Conservation (phyloP, 92 coral and sea anemone species). For the Galaxea fascicularis region DNA sequence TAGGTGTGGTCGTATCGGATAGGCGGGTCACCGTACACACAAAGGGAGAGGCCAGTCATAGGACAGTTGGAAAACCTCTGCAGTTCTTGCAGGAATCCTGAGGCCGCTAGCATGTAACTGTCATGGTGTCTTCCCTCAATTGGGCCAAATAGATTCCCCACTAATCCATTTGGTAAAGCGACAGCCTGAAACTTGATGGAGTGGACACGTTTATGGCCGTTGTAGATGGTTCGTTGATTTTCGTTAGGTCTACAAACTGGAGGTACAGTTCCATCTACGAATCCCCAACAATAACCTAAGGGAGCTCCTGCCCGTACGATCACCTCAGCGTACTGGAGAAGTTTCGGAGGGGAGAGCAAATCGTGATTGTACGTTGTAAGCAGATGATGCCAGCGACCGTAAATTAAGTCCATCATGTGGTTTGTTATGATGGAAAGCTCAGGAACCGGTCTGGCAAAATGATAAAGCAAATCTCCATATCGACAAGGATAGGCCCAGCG, state of each 20-base stretch:
- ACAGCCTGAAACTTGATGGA: conserved; percentile 14
- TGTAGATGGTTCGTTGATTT: conserved; percentile 45
- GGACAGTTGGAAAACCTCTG: conserved; percentile 35
- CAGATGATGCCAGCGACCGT: conserved; percentile 63
- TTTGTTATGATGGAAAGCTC: conserved; percentile 66
- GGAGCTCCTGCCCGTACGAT: conserved; percentile 42
- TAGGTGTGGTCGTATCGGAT: conserved; percentile 10
- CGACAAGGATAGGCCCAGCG: conserved; percentile 60
- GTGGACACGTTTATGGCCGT: conserved; percentile 16
- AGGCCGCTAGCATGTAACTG: conserved; percentile 23
- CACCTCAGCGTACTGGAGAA: conserved; percentile 44
- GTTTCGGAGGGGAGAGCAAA: conserved; percentile 55
- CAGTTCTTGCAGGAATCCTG: conserved; percentile 23
- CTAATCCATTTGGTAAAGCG: conserved; percentile 26
- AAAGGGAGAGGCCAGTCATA: neutral
- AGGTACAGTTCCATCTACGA: conserved; percentile 47
- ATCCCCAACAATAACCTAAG: conserved; percentile 52
- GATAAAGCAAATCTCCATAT: conserved; percentile 47
- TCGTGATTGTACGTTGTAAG: conserved; percentile 62
- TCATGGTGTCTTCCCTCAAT: conserved; percentile 31
- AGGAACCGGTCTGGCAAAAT: conserved; percentile 69
- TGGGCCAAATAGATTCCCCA: conserved; percentile 31
- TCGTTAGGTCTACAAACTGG: conserved; percentile 40
- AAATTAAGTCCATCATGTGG: conserved; percentile 62
- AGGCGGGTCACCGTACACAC: conserved; percentile 25